Percentiles rank a stretch among this genome's conserved stretches.
Evolutionary conservation across 2,888 invertebrate species (phyloP).

Genomic region (Xestia c-nigrum): DNA sequence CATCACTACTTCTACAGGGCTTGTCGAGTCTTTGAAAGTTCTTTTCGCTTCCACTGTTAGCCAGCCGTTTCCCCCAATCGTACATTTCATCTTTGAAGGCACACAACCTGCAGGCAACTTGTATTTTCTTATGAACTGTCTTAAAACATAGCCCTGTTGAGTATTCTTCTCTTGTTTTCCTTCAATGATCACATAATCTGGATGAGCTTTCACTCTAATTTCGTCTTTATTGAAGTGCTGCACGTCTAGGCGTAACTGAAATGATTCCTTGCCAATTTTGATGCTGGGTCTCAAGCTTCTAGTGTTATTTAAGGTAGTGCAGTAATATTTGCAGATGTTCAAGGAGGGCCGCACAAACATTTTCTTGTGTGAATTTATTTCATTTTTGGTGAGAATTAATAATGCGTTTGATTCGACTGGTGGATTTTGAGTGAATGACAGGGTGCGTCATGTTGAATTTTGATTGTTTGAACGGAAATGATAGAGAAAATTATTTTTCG

Average conservation of each 20-base stretch:
- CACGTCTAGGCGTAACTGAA: slow-evolving; percentile 81
- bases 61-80: slow-evolving; percentile 77
- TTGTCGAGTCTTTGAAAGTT: slow-evolving; percentile 66
- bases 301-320: slow-evolving; percentile 66
- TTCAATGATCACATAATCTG: slow-evolving; percentile 82
- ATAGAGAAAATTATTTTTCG: neutral
- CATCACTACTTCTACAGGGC: slow-evolving; percentile 71
- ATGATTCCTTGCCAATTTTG: slow-evolving; percentile 78
- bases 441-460: slow-evolving; percentile 34
- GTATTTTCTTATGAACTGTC: slow-evolving; percentile 82
- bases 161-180: slow-evolving; percentile 84
- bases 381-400: slow-evolving; percentile 26
- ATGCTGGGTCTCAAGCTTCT: slow-evolving; percentile 76
- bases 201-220: slow-evolving; percentile 80
- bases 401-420: neutral
- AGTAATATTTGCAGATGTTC: slow-evolving; percentile 45
- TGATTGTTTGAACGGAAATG: slow-evolving; percentile 9
- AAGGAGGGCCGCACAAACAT: slow-evolving; percentile 25
- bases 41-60: slow-evolving; percentile 80
- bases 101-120: slow-evolving; percentile 81
- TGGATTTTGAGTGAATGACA: slow-evolving; percentile 31
- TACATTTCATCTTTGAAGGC: slow-evolving; percentile 74
- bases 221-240: slow-evolving; percentile 80
- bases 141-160: slow-evolving; percentile 74
- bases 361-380: slow-evolving; percentile 9